A percentile compares a stretch with the other conserved stretches of the same genome.
phyloP scores from a whole-genome alignment of 2,888 invertebrate genomes.

The Cenopis cana region DNA sequence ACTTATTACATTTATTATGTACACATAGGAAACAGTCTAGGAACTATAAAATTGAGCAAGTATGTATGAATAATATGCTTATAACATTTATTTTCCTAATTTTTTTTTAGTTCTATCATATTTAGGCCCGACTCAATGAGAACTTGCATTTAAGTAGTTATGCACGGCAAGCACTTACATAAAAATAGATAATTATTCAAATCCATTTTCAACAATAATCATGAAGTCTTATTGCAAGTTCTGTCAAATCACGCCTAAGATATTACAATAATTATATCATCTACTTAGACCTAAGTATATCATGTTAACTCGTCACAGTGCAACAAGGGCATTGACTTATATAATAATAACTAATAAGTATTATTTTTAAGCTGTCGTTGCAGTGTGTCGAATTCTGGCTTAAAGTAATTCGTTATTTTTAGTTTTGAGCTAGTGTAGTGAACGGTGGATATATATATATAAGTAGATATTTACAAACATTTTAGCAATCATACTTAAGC shows the following conservation, averaged over 20 bases:
- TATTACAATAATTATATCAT: neutral
- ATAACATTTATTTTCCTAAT: neutral
- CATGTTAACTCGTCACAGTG: slow-evolving; percentile 55
- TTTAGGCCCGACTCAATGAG: slow-evolving; percentile 16
- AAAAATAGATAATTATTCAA: neutral
- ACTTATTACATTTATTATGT: slow-evolving; percentile 4
- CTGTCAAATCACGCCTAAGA: slow-evolving; percentile 57
- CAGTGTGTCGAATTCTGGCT: slow-evolving; percentile 50
- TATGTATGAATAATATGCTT: slow-evolving; percentile 7
- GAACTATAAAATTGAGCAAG: slow-evolving; percentile 60
- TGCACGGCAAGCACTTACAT: neutral
- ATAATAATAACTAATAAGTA: slow-evolving; percentile 42
- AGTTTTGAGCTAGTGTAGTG: neutral
- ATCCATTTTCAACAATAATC: neutral
- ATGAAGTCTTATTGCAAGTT: slow-evolving; percentile 51
- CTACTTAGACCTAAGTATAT: neutral
- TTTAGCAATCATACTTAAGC: neutral
- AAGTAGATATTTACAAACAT: slow-evolving; percentile 23
- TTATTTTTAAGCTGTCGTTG: slow-evolving; percentile 54
- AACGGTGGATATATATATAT: neutral
- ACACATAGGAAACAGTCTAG: slow-evolving; percentile 46
- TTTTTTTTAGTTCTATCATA: neutral
- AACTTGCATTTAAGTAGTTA: neutral
- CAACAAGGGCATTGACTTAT: slow-evolving; percentile 60
- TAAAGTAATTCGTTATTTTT: neutral